phyloP scores from a whole-genome alignment of 2,797 vertebrate genomes.

The Bradypus variegatus region DNA sequence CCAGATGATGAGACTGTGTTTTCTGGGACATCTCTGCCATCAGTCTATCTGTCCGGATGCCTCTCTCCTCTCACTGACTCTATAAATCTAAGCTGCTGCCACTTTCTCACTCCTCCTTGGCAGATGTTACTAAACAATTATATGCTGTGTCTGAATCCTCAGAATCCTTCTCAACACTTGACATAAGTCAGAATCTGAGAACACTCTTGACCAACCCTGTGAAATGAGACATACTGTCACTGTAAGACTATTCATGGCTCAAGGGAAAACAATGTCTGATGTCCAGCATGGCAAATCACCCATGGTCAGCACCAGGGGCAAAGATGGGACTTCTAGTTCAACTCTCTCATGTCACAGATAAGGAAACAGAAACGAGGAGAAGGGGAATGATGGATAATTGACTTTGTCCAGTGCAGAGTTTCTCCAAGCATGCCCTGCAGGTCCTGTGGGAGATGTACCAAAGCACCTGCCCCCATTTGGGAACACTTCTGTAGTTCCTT shows the following conservation, averaged over 20 bases:
- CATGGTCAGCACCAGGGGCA: rapidly evolving
- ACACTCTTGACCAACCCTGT: rapidly evolving
- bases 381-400: not conserved
- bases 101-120: not conserved
- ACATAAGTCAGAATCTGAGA: rapidly evolving
- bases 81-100: not conserved
- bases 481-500: not conserved
- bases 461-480: rapidly evolving
- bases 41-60: not conserved
- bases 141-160: rapidly evolving
- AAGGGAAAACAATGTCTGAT: rapidly evolving
- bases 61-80: not conserved
- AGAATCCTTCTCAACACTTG: not conserved
- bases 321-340: not conserved
- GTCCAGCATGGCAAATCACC: too few relatives aligned
- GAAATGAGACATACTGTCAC: not conserved
- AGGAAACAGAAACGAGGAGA: too few relatives aligned
- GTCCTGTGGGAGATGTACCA: not conserved
- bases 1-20: rapidly evolving
- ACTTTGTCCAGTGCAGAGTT: not conserved
- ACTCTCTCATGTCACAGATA: not conserved
- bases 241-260: rapidly evolving
- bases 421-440: too few relatives aligned
- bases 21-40: not conserved
- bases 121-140: rapidly evolving